Conservation (phyloP, 23 tunicate genomes). For the Styela clava region DNA sequence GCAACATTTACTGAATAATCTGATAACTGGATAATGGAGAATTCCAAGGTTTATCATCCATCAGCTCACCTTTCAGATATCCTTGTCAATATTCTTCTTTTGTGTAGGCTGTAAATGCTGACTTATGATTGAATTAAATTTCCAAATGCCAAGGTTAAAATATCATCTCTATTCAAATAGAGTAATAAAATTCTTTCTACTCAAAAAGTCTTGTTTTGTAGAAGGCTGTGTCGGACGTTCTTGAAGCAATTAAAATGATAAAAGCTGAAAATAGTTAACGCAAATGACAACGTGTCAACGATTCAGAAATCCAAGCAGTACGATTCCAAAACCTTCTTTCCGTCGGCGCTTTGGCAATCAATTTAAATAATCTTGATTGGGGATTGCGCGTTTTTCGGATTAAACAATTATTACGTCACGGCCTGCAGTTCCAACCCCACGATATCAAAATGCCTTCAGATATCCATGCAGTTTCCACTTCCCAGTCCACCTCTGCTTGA, state of each 20-base stretch:
- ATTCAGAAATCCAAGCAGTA: not conserved
- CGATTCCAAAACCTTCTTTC: not conserved
- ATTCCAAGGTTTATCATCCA: too few species aligned
- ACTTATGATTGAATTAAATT: too few species aligned
- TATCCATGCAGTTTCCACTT: not conserved
- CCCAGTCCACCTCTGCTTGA: too few species aligned
- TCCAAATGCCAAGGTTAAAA: not conserved
- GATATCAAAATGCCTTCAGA: not conserved
- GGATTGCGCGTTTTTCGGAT: conserved; percentile 12
- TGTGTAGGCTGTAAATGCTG: too few species aligned
- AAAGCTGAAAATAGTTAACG: too few species aligned
- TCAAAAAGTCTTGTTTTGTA: not conserved
- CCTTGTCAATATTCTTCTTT: too few species aligned
- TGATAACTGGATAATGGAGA: too few species aligned
- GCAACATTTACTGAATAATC: too few species aligned
- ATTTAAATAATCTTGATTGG: too few species aligned
- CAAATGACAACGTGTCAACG: conserved; percentile 1
- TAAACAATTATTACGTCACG: conserved; percentile 11
- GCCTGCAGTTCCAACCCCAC: not conserved
- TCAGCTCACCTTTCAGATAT: too few species aligned
- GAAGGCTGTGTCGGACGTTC: too few species aligned
- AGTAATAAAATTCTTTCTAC: not conserved
- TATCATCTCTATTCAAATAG: not conserved
- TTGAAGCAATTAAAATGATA: not conserved
- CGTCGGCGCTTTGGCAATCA: not conserved